Evolutionary conservation across 1,140 invertebrate genomes (phyloP), one percentile per base, ranked within the genome.

Genomic region (Ips nitidus): DNA sequence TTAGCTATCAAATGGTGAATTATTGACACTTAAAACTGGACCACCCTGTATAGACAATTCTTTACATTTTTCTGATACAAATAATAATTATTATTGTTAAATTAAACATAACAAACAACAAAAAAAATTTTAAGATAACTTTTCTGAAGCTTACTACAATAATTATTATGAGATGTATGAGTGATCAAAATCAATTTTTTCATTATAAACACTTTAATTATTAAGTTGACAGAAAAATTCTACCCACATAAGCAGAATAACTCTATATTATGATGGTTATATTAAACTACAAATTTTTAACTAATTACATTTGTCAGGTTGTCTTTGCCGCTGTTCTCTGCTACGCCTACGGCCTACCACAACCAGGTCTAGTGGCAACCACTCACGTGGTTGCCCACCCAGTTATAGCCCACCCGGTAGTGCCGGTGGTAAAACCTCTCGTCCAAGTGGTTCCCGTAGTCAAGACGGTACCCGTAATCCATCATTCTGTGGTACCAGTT

Each of bases 381-480:
- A n/a, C 55, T 3, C 65, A 66, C 53, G 65, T 66, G 22, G 65
- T 66, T n/a, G 47, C 65, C 6, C 22, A 22, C 22, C 55, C 57
- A 58, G 58, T 69, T 4, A 52, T 57, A 41, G 38, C 57, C 58
- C 47, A 57, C 53, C 59, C 66, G 3, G 66, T 69, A 7, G 47
- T 61, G 37, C 75, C 60, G 56, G 71, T 72, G 62, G 75, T 62
- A 71, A 78, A 78, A 62, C 62, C 62, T 5, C 22, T 64, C 36
- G 68, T 65, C 45, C 68, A 45, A 5, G 71, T 71, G 65, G 75
- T 60, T n/a, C 75, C 60, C 58, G 71, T 71, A 65, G 75, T 60
- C 71, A 78, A 77, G 62, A 81, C 79, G 56, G 75, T 81, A 47
- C 52, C 50, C 41, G 78, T 82, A 2, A 42, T 65, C 5, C 59